Percentiles rank a stretch among this genome's conserved stretches.
These are phyloP conservation scores for Ridgeia piscesae DNA, from an alignment of 1,140 invertebrate species.

Conservation along the genomic window DNA sequence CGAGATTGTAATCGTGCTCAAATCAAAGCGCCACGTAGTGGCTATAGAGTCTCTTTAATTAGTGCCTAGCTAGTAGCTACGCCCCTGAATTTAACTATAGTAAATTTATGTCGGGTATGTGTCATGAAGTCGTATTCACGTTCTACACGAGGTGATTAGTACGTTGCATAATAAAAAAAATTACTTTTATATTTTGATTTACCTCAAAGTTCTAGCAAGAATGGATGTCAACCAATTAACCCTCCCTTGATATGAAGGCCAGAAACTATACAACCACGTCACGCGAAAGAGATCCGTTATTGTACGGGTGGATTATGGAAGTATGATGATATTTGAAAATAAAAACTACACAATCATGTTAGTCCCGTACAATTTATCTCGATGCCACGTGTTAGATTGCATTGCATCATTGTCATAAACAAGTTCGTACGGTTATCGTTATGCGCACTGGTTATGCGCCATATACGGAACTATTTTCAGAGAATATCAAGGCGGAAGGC, in stretches of 20 bases:
- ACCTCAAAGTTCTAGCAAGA: not conserved
- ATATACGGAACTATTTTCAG: not conserved
- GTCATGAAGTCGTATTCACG: too few species aligned
- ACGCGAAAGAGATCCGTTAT: not conserved
- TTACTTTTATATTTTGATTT: too few species aligned
- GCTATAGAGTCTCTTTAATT: too few species aligned
- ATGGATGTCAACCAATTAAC: not conserved
- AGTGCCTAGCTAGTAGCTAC: too few species aligned
- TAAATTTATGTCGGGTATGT: too few species aligned
- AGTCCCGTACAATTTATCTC: not conserved
- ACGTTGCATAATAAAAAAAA: too few species aligned
- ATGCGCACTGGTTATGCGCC: conserved; percentile 3
- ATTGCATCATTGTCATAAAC: not conserved
- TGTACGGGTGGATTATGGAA: not conserved
- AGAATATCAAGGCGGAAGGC: not conserved
- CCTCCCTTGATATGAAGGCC: not conserved
- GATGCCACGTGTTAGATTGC: not conserved
- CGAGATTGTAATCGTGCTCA: too few species aligned
- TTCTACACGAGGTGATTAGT: too few species aligned
- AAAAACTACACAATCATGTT: not conserved
- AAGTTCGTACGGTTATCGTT: not conserved
- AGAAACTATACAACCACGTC: not conserved
- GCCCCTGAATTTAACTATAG: too few species aligned
- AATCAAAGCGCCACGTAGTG: too few species aligned
- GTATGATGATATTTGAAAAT: not conserved